Evolutionary conservation across 2,797 vertebrate species (phyloP).

Genomic region (Sus cebifrons): DNA sequence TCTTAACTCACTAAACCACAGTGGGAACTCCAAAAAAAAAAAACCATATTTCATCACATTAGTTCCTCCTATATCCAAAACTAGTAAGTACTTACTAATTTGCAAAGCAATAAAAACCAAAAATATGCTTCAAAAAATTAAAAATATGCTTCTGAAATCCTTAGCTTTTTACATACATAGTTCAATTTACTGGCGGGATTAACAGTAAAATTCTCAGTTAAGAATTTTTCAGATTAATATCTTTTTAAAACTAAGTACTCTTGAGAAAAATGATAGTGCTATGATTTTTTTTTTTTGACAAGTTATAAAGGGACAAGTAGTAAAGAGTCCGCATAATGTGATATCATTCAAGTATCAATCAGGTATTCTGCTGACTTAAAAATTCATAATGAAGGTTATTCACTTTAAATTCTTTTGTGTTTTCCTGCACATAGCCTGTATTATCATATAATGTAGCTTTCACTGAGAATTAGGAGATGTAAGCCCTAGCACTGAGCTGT

Average conservation of each 20-base stretch:
- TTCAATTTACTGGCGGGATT: neutral
- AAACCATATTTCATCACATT: slow-evolving; percentile 43
- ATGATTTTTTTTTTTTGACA: neutral
- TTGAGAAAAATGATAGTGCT: slow-evolving; percentile 13
- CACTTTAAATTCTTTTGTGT: slow-evolving; percentile 31
- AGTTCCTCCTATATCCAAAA: neutral
- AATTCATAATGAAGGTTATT: slow-evolving; percentile 24
- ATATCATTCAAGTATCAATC: neutral
- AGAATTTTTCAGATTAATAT: neutral
- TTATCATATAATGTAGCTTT: slow-evolving; percentile 30
- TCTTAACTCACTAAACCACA: no score
- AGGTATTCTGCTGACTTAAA: neutral
- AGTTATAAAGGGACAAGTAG: neutral
- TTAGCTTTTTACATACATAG: slow-evolving; percentile 6
- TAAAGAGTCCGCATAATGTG: neutral
- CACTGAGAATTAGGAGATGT: slow-evolving; percentile 22
- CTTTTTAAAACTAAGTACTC: slow-evolving; percentile 3
- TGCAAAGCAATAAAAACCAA: slow-evolving; percentile 59
- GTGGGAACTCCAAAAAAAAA: no score
- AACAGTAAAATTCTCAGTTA: slow-evolving; percentile 11
- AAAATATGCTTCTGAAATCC: slow-evolving; percentile 57
- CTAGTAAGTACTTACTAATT: neutral
- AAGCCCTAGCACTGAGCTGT: neutral
- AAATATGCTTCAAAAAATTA: slow-evolving; percentile 17
- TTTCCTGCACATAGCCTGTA: neutral